These are phyloP conservation scores for Periphyllus acericola DNA, from an alignment of 2,888 invertebrate species.

Conservation along the genomic window DNA sequence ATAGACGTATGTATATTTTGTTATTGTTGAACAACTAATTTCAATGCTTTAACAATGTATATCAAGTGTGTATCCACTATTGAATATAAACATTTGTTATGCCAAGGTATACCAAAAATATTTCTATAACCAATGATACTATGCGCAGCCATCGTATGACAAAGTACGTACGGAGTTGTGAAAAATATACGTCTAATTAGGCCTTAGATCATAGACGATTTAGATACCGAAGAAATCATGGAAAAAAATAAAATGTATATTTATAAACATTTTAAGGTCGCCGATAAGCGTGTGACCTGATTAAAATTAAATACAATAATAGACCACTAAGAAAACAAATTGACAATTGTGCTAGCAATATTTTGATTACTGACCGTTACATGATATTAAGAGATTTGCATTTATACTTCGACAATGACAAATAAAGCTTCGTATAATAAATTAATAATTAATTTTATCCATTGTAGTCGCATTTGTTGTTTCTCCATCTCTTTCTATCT, in stretches of 20 bases:
- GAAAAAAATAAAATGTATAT: neutral
- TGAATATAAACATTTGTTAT: neutral
- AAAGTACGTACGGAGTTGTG: neutral
- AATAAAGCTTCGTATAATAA: conserved; percentile 42
- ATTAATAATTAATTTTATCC: conserved; percentile 46
- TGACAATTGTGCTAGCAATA: neutral
- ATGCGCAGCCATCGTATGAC: neutral
- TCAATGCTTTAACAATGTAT: neutral
- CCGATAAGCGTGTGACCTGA: neutral
- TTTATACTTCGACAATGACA: conserved; percentile 35
- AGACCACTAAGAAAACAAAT: conserved; percentile 10
- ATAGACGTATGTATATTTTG: neutral
- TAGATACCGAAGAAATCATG: neutral
- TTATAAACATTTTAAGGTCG: neutral
- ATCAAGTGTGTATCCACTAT: neutral
- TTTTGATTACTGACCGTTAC: conserved; percentile 28
- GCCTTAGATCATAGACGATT: neutral
- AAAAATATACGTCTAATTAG: no score
- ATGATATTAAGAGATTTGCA: conserved; percentile 37
- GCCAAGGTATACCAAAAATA: neutral
- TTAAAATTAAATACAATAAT: conserved; percentile 33
- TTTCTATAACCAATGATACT: neutral
- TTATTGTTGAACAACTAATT: neutral
- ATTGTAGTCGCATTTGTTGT: conserved; percentile 33
- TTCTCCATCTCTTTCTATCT: conserved; percentile 33